These are phyloP conservation scores for Polydrusus pterygomalis DNA, from an alignment of 2,888 invertebrate species.

Conservation along the genomic window DNA sequence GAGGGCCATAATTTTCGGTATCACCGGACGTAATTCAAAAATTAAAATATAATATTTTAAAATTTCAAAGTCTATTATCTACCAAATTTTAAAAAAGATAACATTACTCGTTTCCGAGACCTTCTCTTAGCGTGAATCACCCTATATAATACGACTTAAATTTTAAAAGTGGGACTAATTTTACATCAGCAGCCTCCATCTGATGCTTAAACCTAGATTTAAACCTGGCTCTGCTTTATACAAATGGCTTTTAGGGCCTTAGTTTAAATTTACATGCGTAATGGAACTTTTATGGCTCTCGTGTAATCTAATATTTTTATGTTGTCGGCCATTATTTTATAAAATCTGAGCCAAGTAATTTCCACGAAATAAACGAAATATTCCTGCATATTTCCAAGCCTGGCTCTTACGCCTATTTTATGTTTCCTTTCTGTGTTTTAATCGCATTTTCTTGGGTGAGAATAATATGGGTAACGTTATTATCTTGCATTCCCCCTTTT, in stretches of 20 bases:
- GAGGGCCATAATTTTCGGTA: too few species aligned
- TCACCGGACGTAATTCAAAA: too few species aligned
- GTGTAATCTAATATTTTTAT: conserved; percentile 24
- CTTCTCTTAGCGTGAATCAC: too few species aligned
- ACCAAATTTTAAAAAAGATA: too few species aligned
- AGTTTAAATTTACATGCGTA: conserved; percentile 21
- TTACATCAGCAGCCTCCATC: background rate
- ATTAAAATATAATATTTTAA: too few species aligned
- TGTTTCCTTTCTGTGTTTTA: conserved; percentile 24
- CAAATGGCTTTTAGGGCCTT: background rate
- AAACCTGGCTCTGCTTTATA: background rate
- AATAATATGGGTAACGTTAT: conserved; percentile 3
- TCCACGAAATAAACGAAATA: conserved; percentile 16
- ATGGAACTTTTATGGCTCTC: conserved; percentile 12
- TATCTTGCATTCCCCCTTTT: conserved; percentile 3
- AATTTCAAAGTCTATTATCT: too few species aligned
- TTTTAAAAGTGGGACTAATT: background rate
- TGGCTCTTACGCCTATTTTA: conserved; percentile 17
- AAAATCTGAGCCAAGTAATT: conserved; percentile 19
- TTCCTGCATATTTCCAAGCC: background rate
- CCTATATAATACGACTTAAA: background rate
- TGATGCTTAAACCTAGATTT: background rate
- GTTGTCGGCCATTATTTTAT: conserved; percentile 13
- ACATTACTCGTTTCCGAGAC: too few species aligned
- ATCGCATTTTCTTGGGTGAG: background rate